Evolutionary conservation across 1,140 invertebrate species (phyloP), one percentile per base, ranked within the genome.

Genomic region (Pemphigus obesinymphae): DNA sequence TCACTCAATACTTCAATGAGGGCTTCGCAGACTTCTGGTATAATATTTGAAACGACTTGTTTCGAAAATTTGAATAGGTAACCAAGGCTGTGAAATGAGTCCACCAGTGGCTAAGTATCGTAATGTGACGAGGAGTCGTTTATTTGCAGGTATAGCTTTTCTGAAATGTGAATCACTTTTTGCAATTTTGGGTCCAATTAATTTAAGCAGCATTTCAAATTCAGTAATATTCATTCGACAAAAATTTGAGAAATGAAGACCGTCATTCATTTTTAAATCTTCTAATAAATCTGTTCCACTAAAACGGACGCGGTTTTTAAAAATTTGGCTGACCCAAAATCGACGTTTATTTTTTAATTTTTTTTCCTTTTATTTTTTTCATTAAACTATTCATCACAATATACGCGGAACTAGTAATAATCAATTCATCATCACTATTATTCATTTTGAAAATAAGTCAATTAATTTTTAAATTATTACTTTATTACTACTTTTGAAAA

Each of bases 171-270:
- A 37, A 53, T 75, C 72, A 17, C 11, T 29, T 75, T 75, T 75
- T 48, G 40, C 40, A 20, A 75, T 50, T 2, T 29, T 75, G 17
- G 43, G 72, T 75, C 72, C 72, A 45, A 75, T 53, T 13, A 45
- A 45, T 37, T 48, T 48, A 40, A 75, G 48, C 20, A 50, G 43
- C 26, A 45, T 29, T 75, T 75, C 23, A 31, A 75, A 53, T 48
- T 75, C 72, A 55, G 17, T 82, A 31, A 20, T 53, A 61, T 29
- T 63, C 75, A 83, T 43, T 80, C 70, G 15, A 85, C 78, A 83
- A 83, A 86, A 82, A 73, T 80, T 83, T 58, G 55, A 58, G 23
- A 58, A 58, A 58, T 58, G 26, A 58, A 58, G 5, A 29, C 23
- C 55, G 5, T 29, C 13, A 3, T 58, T 58, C 13, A 58, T 58